Evolutionary conservation across 2,113 vertebrate species (phyloP).

Genomic region (Forbesichthys agassizii): DNA sequence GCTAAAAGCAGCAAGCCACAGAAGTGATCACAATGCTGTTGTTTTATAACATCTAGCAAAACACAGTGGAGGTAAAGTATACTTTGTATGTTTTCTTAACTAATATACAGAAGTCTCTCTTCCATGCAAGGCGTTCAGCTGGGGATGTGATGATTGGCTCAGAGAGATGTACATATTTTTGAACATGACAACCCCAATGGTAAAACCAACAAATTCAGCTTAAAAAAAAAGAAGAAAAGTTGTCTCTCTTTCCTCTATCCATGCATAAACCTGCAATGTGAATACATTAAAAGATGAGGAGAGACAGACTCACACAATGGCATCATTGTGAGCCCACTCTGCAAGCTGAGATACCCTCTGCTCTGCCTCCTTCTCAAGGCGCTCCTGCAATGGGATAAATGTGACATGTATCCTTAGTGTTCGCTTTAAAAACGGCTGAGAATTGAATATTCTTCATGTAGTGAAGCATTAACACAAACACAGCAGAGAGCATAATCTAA

Average conservation of each 20-base stretch:
- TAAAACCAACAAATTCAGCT: conserved; percentile 58
- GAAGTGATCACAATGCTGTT: conserved; percentile 52
- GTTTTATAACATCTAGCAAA: conserved; percentile 55
- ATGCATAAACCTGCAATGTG: conserved; percentile 49
- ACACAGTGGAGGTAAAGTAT: conserved; percentile 41
- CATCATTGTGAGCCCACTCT: conserved; percentile 80
- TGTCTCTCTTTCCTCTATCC: conserved; percentile 52
- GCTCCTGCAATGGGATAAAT: conserved; percentile 68
- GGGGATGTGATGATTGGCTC: conserved; percentile 70
- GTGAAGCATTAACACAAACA: too few species aligned
- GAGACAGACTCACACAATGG: conserved; percentile 79
- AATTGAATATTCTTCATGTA: too few species aligned
- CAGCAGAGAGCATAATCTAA: too few species aligned
- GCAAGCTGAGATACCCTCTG: conserved; percentile 75
- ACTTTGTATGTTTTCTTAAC: conserved; percentile 49
- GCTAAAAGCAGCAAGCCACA: conserved; percentile 53
- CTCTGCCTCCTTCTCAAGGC: conserved; percentile 81
- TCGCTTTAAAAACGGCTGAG: neutral
- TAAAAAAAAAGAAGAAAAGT: conserved; percentile 25
- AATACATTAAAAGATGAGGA: conserved; percentile 45
- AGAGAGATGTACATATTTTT: conserved; percentile 53
- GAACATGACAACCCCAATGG: conserved; percentile 53
- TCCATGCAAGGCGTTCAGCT: conserved; percentile 28
- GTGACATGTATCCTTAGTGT: conserved; percentile 1
- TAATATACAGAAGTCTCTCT: conserved; percentile 57